Evolutionary conservation across 2,797 vertebrate genomes (phyloP), one percentile per base, ranked within the genome.

Genomic region (Myripristis jacobus): DNA sequence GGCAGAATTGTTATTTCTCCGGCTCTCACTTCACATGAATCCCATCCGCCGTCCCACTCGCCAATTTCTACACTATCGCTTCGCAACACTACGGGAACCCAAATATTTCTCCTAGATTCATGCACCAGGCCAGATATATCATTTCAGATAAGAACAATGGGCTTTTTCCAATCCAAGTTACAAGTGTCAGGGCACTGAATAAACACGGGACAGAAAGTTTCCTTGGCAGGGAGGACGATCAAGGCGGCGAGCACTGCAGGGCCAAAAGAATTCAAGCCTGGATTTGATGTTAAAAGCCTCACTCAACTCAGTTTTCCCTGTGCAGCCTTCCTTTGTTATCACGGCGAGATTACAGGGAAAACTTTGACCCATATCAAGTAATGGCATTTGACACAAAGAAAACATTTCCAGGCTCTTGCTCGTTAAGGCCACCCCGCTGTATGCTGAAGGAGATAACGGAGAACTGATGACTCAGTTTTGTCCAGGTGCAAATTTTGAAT

Each of bases 161-260:
- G 52, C 66, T 81, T 31, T n/a, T 78, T 73, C 78, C 68, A 72
- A 70, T 47, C 48, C 7, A 29, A 86, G 88, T 82, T 81, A 73
- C 84, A 89, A 88, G 86, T 92, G 89, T 92, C 91, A 85, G 77
- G 72, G 66, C 44, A 2, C 91, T 93, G 85, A 92, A 91, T 41
- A 92, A 93, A 94, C 91, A 93, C 6, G 15, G 3, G 38, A 87
- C 82, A 54, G 52, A 56, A 36, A 57, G 67, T 82, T 91, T 92
- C 88, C 91, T 80, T 31, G 0, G 76, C 73, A 66, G 70, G 78
- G 75, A 63, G 50, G 67, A 69, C 54, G 60, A 83, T 74, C 63
- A 68, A 73, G 53, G 21, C 53, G 36, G 21, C 55, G 36, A 66
- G 68, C 21, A 56, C 58, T 79, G 61, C 24, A 2, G 19, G 83